A percentile compares a stretch with the other conserved stretches of the same genome.
These are phyloP conservation scores for Channa maculata DNA, from an alignment of 2,113 vertebrate genomes.

Conservation along the genomic window DNA sequence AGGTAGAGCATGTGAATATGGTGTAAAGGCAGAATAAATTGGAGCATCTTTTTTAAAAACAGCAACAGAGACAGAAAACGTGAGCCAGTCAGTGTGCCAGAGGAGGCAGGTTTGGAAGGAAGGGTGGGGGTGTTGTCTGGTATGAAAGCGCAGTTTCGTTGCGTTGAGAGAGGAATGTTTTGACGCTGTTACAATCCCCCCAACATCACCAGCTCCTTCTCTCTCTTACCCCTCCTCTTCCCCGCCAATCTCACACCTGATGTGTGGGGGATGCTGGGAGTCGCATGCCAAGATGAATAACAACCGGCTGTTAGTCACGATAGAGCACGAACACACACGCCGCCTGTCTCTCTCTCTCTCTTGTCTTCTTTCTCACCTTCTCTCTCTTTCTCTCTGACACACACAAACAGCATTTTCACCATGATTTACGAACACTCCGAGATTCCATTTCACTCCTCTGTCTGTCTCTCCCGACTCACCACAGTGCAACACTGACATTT, in stretches of 20 bases:
- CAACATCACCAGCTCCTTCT: constrained; percentile 25
- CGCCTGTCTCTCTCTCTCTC: constrained; percentile 42
- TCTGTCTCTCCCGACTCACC: constrained; percentile 57
- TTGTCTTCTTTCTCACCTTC: constrained; percentile 51
- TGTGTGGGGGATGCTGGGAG: constrained; percentile 81
- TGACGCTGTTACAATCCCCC: constrained; percentile 59
- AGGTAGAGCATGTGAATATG: too few species aligned
- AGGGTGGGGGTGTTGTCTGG: constrained; percentile 24
- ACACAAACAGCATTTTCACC: constrained; percentile 70
- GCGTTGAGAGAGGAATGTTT: constrained; percentile 74
- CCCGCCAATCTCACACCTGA: constrained; percentile 82
- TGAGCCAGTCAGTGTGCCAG: constrained; percentile 22
- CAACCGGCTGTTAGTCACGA: constrained; percentile 83
- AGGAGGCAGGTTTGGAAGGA: constrained; percentile 31
- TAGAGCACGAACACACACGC: constrained; percentile 77
- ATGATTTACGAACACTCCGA: constrained; percentile 76
- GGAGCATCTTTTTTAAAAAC: constrained; percentile 4
- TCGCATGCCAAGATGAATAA: constrained; percentile 82
- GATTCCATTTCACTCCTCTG: constrained; percentile 73
- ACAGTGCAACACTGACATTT: constrained; percentile 78
- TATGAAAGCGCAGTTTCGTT: constrained; percentile 67
- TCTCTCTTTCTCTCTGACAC: constrained; percentile 50
- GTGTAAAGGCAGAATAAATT: too few species aligned
- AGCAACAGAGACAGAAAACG: constrained; percentile 12
- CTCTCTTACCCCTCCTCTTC: constrained; percentile 46